Base-by-base conservation (phyloP, 2,888 invertebrate genomes). In the Calephelis perditalis region DNA sequence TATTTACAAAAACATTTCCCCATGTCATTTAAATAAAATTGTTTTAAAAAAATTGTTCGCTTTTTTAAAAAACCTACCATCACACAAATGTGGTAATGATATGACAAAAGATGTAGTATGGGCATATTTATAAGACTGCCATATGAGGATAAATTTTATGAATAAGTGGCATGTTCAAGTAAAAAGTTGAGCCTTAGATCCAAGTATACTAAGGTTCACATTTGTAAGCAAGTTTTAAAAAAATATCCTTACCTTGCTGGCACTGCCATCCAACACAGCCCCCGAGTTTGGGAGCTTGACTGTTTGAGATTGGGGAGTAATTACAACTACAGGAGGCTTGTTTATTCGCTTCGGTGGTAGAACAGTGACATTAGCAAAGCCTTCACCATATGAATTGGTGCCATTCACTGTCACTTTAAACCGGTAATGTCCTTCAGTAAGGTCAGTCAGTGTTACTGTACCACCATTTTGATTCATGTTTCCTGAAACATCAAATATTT, bases 231-330 rank as follows among this genome's bases (percentile, higher is more conserved):
- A 37, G 40, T 8, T 40, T 40, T 6, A 40, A 40, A 47, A 46
- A 44, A 11, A 43, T 45, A 54, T 45, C 49, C 62, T 58, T 75
- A 90, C 91, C 82, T 91, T 92, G 71, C 92, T 96, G 46, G 92
- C 93, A 72, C 96, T 96, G 0, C 95, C 98, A 81, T 98, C 98
- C 40, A 99, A 91, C 40, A 98, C 96, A 0, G 97, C 97, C 54
- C 95, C 96, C 0, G 96, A 96, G 71, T 97, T 98, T 0, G 98
- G 98, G 68, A 97, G 91, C 72, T 97, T 96, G 7, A 99, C 96
- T 8, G 95, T 95, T 82, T 97, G 97, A 46, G 94, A 92, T 4
- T 94, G 92, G 0, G 98, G 98, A 3, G 96, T 96, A 68, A 98
- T 97, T 52, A 97, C 92, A 1, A 97, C 97, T 63, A 94, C 92